A percentile compares a stretch with the other conserved stretches of the same genome.
These are phyloP conservation scores for Tenualosa thibaudeaui DNA, from an alignment of 2,797 vertebrate species.

Conservation along the genomic window DNA sequence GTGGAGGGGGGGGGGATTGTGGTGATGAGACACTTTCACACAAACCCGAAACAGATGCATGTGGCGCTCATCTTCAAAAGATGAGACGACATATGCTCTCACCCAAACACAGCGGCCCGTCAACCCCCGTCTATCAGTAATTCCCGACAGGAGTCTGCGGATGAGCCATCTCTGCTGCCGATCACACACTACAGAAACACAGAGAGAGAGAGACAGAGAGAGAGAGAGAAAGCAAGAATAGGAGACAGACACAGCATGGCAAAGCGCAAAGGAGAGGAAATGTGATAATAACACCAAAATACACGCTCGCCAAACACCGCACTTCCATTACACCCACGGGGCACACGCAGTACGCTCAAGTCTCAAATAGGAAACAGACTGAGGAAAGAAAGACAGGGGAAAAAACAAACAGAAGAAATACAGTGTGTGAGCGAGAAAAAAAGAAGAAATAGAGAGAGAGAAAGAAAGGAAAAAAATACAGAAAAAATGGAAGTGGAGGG, in stretches of 20 bases:
- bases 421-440: constrained; percentile 8
- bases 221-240: neutral
- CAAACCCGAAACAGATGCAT: constrained; percentile 28
- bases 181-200: neutral
- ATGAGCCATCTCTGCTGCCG: neutral
- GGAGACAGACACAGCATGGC: neutral
- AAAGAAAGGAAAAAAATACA: neutral
- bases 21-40: neutral
- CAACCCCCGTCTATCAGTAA: neutral
- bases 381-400: constrained; percentile 25
- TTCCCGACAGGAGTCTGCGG: neutral
- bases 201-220: neutral
- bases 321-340: constrained; percentile 35
- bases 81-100: neutral
- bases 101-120: neutral
- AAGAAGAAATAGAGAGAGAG: constrained; percentile 18
- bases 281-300: constrained; percentile 37
- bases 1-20: no score
- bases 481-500: constrained; percentile 51
- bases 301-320: constrained; percentile 25
- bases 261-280: constrained; percentile 18
- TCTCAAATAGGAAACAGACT: constrained; percentile 26
- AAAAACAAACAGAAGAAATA: constrained; percentile 26
- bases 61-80: constrained; percentile 4
- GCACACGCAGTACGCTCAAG: constrained; percentile 13